phyloP scores from a whole-genome alignment of 2,888 invertebrate genomes.

The Antitype chi region DNA sequence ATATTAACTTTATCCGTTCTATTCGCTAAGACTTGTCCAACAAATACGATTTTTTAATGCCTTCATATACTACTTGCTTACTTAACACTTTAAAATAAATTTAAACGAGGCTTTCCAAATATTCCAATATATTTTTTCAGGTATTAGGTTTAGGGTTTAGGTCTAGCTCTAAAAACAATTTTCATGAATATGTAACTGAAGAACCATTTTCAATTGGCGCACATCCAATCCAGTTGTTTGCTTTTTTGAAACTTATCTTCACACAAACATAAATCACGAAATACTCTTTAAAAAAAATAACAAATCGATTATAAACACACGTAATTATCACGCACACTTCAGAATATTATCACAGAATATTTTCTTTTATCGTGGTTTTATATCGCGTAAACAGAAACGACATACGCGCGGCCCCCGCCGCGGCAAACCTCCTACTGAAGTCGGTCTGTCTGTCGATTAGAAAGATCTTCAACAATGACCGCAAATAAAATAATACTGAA shows the following conservation, averaged over 20 bases:
- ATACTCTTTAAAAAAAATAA: slow-evolving; percentile 3
- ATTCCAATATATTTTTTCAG: neutral
- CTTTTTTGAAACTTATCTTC: slow-evolving; percentile 15
- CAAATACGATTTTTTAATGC: slow-evolving; percentile 5
- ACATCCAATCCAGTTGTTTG: slow-evolving; percentile 52
- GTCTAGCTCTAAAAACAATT: neutral
- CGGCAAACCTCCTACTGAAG: slow-evolving; percentile 76
- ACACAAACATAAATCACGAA: slow-evolving; percentile 20
- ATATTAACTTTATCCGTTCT: slow-evolving; percentile 53
- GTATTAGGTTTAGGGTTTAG: neutral
- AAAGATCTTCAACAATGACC: slow-evolving; percentile 82
- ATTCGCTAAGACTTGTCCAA: slow-evolving; percentile 29
- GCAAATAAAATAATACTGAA: slow-evolving; percentile 78
- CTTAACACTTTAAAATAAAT: neutral
- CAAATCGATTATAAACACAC: slow-evolving; percentile 20
- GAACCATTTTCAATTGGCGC: slow-evolving; percentile 30
- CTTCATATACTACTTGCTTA: slow-evolving; percentile 5
- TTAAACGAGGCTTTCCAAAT: neutral
- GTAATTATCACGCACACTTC: slow-evolving; percentile 58
- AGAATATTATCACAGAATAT: slow-evolving; percentile 63
- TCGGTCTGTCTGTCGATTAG: slow-evolving; percentile 71
- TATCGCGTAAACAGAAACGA: slow-evolving; percentile 56
- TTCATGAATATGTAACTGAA: slow-evolving; percentile 23
- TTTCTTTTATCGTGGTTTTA: slow-evolving; percentile 57
- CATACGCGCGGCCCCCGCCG: slow-evolving; percentile 75